Conservation (phyloP, 92 coral and sea anemone species). For the Palythoa heliodiscus region DNA sequence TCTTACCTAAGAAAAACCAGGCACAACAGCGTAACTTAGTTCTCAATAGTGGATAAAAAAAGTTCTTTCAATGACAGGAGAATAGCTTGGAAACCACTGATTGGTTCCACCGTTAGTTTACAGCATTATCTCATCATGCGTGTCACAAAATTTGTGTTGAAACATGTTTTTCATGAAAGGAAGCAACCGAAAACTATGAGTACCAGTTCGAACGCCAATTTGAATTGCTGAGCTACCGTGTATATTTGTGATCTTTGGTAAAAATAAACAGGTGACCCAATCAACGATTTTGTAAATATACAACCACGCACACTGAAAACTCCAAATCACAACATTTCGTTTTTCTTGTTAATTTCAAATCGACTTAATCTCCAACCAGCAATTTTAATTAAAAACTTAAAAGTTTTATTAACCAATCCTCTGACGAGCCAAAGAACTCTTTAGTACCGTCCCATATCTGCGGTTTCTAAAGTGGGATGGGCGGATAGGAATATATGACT, state of each 20-base stretch:
- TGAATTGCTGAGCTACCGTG: not conserved
- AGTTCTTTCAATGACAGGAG: not conserved
- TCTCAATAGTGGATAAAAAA: not conserved
- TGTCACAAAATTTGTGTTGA: not conserved
- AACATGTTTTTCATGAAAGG: conserved; percentile 10
- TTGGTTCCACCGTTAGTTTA: not conserved
- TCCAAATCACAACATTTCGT: not conserved
- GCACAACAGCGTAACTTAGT: not conserved
- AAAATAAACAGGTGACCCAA: conserved; percentile 11
- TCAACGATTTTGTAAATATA: not conserved
- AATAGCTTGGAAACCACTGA: not conserved
- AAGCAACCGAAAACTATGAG: not conserved
- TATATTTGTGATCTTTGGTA: not conserved
- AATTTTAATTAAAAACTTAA: too few species aligned
- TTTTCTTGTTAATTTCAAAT: not conserved
- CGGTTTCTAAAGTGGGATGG: too few species aligned
- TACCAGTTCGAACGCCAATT: not conserved
- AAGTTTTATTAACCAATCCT: not conserved
- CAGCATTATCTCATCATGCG: conserved; percentile 8
- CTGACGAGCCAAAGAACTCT: not conserved
- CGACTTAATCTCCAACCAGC: not conserved
- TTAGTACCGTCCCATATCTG: not conserved
- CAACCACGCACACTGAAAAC: not conserved
- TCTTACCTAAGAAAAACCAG: not conserved
- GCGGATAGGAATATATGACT: too few species aligned